Conservation (phyloP, 1,140 invertebrate genomes). For the Homalodisca vitripennis region DNA sequence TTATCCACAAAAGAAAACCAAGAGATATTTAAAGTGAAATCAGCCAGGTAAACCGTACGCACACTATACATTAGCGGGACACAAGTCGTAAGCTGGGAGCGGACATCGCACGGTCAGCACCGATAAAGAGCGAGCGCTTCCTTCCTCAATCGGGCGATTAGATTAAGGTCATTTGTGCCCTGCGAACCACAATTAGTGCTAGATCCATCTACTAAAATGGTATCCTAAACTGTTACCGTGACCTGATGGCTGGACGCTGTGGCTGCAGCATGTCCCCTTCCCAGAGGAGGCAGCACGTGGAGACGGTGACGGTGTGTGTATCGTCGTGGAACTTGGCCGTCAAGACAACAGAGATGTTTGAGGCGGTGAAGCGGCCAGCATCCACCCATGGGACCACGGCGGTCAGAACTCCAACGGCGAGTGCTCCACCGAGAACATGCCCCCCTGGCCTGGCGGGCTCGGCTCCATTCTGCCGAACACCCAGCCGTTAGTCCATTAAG, state of each 20-base stretch:
- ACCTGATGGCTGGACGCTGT: conserved; percentile 77
- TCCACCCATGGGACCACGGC: conserved; percentile 83
- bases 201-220: not conserved
- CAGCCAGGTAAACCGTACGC: no score
- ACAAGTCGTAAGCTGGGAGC: no score
- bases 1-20: no score
- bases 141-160: no score
- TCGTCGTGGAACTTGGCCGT: conserved; percentile 82
- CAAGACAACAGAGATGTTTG: conserved; percentile 85
- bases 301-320: conserved; percentile 75
- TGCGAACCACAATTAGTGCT: not conserved
- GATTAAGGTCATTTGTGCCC: not conserved
- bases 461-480: conserved; percentile 56
- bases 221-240: not conserved
- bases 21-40: no score
- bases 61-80: no score
- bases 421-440: conserved; percentile 83
- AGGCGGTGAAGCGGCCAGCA: conserved; percentile 81
- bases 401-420: conserved; percentile 74
- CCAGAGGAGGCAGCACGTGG: conserved; percentile 77
- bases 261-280: conserved; percentile 84
- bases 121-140: no score
- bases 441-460: conserved; percentile 55
- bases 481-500: conserved; percentile 88
- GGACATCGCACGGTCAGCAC: no score